Evolutionary conservation across 2,888 invertebrate species (phyloP), one percentile per base, ranked within the genome.

Genomic region (Drosophila flavopinicola): DNA sequence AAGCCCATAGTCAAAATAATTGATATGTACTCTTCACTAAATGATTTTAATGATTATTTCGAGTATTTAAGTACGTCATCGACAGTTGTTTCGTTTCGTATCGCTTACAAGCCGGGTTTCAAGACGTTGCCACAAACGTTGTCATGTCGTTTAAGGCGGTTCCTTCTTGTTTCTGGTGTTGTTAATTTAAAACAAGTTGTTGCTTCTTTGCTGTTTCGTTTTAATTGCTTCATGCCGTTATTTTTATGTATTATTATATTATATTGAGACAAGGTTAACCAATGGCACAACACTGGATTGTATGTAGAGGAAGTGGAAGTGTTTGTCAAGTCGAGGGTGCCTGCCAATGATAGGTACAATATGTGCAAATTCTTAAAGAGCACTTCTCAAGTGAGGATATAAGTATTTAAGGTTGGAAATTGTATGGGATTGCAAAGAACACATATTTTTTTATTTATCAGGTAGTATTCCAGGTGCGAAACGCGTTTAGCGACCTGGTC

Each of bases 151-250:
- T 53, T 41, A 70, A 75, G 65, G 71, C 71, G 73, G 54, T 59
- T 71, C 48, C 64, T 69, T 65, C 59, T 65, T 65, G 30, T 37
- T 54, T 48, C 49, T 44, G 48, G 11, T 38, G 57, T 41, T 61
- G 67, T 64, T 67, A 30, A 61, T 60, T 82, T 85, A 75, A 87
- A 87, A 85, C 79, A 87, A 78, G 79, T 85, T 82, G 87, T 61
- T 59, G 66, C 64, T 60, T 78, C 60, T 76, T 71, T 56, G 65
- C 29, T 61, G 63, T 66, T 53, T 70, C 42, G 65, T 24, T 67
- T 85, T 87, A 85, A 79, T 87, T 79, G 79, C 75, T 65, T 57
- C 60, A 65, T 54, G 85, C 87, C 79, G 85, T 87, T 79, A 87
- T 77, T 67, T 60, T 84, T 54, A 63, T 79, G 61, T 57, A 57